These are phyloP conservation scores for Cotesia chilonis DNA, from an alignment of 1,140 invertebrate species.

Conservation along the genomic window DNA sequence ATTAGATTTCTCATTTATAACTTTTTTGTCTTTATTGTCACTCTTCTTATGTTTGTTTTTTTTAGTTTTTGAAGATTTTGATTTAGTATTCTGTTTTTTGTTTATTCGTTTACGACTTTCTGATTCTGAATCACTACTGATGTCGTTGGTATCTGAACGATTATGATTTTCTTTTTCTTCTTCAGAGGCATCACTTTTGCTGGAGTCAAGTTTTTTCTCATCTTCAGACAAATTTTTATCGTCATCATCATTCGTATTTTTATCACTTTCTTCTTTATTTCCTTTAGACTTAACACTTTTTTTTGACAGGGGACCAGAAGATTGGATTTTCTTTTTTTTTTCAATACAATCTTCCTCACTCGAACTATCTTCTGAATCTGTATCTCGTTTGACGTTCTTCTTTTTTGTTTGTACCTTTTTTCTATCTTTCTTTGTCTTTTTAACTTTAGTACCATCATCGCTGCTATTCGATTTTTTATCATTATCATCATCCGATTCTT, in stretches of 20 bases:
- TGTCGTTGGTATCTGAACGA: neutral
- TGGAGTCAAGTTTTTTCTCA: neutral
- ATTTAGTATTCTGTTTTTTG: neutral
- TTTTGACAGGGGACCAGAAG: slow-evolving; percentile 40
- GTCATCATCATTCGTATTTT: neutral
- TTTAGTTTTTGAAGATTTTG: slow-evolving; percentile 16
- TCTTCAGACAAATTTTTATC: slow-evolving; percentile 1
- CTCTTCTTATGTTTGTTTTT: neutral
- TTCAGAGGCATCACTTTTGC: slow-evolving; percentile 35
- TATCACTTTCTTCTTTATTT: slow-evolving; percentile 22
- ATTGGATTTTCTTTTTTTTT: slow-evolving; percentile 48
- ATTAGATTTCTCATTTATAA: slow-evolving; percentile 32
- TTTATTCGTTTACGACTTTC: neutral
- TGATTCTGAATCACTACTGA: neutral
- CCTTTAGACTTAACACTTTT: slow-evolving; percentile 30
- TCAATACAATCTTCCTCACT: slow-evolving; percentile 55
- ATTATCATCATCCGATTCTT: slow-evolving; percentile 44
- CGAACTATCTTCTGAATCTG: slow-evolving; percentile 50
- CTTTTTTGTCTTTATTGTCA: slow-evolving; percentile 10
- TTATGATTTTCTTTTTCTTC: slow-evolving; percentile 19
- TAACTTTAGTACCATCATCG: slow-evolving; percentile 40
- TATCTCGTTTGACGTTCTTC: slow-evolving; percentile 48
- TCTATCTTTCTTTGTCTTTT: slow-evolving; percentile 39
- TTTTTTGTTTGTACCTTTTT: slow-evolving; percentile 48
- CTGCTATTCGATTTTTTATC: neutral